Evolutionary conservation across 92 coral and sea anemone genomes (phyloP), one percentile per base, ranked within the genome.

Genomic region (Parazoanthus swiftii): DNA sequence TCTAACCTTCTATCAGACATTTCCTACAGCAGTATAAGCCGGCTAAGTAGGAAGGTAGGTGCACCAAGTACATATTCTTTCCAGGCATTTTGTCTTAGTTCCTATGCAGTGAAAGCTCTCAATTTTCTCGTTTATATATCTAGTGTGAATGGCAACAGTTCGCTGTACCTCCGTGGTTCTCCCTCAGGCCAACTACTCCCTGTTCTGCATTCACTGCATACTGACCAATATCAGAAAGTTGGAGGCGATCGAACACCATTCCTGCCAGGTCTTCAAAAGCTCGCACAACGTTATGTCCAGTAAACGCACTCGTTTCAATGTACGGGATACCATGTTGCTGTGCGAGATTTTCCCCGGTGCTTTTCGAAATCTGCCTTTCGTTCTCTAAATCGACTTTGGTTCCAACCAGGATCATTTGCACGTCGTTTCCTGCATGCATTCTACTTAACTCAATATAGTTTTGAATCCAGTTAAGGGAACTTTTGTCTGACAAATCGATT

Each of bases 231-330:
- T 63, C 70, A 3, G 70, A 63, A 21, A 63, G 76, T 75, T 85
- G 72, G 1, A 89, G 70, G 44, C 82, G 65, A 23, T 85, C 73
- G 80, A 85, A 89, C 80, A 89, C 86, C 15, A 42, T 85, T 58
- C 80, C 33, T 15, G 91, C 92, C 38, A 90, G 39, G 15, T 78
- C 81, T 48, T 90, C 92, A 26, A 90, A 90, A 86, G 86, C 82
- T 74, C 82, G 86, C 20, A 86, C 92, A 35, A 90, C 84, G 37
- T 90, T 90, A 6, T 86, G 82, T 11, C 81, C 76, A 2, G 92
- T 90, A 81, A 51, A 74, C 3, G 92, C 90, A 58, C 92, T 90
- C 29, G 87, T 88, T 43, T 90, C 92, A 5, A 90, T 67, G 79
- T 90, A 66, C 38, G 87, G 81, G 75, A 90, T 90, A 9, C 74